Evolutionary conservation across 2,113 vertebrate species (phyloP), one percentile per base, ranked within the genome.

Genomic region (Scytalopus superciliaris): DNA sequence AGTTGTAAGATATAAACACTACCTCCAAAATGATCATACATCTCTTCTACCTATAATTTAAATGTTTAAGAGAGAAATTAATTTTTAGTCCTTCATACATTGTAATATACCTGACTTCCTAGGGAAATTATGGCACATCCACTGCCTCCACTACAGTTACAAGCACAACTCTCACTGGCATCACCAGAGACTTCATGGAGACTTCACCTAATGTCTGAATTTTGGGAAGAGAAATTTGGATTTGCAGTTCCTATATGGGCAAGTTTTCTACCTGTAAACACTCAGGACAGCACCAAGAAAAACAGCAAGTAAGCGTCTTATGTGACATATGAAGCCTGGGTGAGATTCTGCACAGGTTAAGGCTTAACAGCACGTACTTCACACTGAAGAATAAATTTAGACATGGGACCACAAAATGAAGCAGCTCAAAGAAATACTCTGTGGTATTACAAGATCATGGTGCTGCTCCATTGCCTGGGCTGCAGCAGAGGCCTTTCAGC

Each of bases 1-100:
- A 77, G 45, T 42, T 81, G 42, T 42, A 80, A 81, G 68, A 49
- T 28, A 70, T 5, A 93, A 97, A 86, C 14, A 84, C 23, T 49
- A 44, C 53, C 25, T 75, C 60, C 60, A 86, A 68, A 89, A 84
- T 27, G 77, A 95, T 74, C 56, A 55, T 52, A 72, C 5, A 80
- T 23, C 25, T 80, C 21, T 57, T 86, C 75, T 39, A 55, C 4
- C 42, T 33, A n/a, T 31, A 80, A 89, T 80, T 74, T 83, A 70
- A 22, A n/a, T 44, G 74, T 85, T 62, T 84, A 76, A 85, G 53
- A 91, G 19, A 80, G 1, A 62, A 92, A 87, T 75, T 63, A 23
- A 47, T 31, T 93, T 92, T 67, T 25, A 90, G 55, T 50, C 19
- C 67, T 73, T 79, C 33, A 57, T 18, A 53, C 21, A 49, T 17